Evolutionary conservation across 1,140 invertebrate genomes (phyloP).

Genomic region (Grapholita molesta): DNA sequence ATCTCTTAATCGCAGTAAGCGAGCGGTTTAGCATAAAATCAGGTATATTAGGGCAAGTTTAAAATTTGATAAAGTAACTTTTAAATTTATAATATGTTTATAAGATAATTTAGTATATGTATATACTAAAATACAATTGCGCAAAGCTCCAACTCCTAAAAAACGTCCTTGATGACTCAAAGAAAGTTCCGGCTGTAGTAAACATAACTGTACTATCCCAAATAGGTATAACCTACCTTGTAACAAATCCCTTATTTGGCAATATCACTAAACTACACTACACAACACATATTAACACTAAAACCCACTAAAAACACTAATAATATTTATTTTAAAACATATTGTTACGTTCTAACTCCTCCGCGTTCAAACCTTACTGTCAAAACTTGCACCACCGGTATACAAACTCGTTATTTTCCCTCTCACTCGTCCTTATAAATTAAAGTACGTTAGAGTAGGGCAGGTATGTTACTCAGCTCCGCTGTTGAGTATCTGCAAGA

Average conservation of each 20-base stretch:
- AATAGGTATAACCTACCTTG: not conserved
- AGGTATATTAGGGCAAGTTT: too few relatives aligned
- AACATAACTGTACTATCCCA: not conserved
- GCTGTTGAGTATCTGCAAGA: conserved; percentile 45
- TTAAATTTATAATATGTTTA: too few relatives aligned
- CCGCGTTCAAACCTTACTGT: conserved; percentile 9
- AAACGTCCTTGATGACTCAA: conserved; percentile 15
- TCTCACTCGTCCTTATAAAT: conserved; percentile 22
- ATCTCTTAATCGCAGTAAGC: too few relatives aligned
- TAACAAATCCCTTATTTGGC: not conserved
- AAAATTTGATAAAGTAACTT: too few relatives aligned
- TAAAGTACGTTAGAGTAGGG: conserved; percentile 29
- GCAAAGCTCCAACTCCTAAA: not conserved
- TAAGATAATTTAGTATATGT: too few relatives aligned
- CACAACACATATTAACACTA: conserved; percentile 5
- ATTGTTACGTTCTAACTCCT: not conserved
- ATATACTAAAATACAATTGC: not conserved
- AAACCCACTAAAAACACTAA: not conserved
- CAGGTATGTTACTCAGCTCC: conserved; percentile 12
- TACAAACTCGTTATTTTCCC: conserved; percentile 1
- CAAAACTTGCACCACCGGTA: conserved; percentile 15
- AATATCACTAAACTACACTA: conserved; percentile 4
- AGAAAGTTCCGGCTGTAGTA: conserved; percentile 8
- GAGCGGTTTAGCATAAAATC: too few relatives aligned
- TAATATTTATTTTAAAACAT: not conserved